These are phyloP conservation scores for Glareola pratincola DNA, from an alignment of 2,113 vertebrate species.

Conservation along the genomic window DNA sequence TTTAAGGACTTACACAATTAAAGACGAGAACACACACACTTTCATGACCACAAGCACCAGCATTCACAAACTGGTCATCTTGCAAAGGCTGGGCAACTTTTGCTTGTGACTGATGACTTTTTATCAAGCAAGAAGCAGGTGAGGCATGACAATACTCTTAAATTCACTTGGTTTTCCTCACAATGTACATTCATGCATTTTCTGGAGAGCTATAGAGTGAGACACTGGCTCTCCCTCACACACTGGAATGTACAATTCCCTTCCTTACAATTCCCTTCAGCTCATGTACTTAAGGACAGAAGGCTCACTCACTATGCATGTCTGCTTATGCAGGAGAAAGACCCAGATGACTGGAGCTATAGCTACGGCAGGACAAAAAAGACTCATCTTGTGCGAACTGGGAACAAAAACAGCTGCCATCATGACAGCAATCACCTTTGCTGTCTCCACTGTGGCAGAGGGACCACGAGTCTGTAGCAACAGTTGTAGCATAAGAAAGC, in stretches of 20 bases:
- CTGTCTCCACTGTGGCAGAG: not conserved
- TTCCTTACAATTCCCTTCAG: not conserved
- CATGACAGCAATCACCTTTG: not conserved
- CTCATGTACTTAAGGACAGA: not conserved
- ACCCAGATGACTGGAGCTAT: not conserved
- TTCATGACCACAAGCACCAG: not conserved
- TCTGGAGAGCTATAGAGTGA: not conserved
- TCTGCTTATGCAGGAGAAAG: not conserved
- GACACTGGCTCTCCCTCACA: fast-evolving
- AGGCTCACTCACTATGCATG: not conserved
- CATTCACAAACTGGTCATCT: not conserved
- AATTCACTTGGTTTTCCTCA: not conserved
- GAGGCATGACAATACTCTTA: not conserved
- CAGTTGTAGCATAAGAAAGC: not conserved
- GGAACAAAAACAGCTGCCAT: not conserved
- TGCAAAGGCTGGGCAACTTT: not conserved
- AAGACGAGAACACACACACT: not conserved
- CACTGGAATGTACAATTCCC: not conserved
- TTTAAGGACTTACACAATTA: not conserved
- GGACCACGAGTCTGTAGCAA: not conserved
- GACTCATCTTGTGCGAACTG: not conserved
- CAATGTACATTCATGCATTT: not conserved
- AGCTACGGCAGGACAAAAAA: not conserved
- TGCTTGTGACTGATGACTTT: not conserved
- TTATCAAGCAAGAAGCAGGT: not conserved